Percentiles rank a stretch among this genome's conserved stretches.
These are phyloP conservation scores for Bostrychus sinensis DNA, from an alignment of 2,113 vertebrate species.

Conservation along the genomic window DNA sequence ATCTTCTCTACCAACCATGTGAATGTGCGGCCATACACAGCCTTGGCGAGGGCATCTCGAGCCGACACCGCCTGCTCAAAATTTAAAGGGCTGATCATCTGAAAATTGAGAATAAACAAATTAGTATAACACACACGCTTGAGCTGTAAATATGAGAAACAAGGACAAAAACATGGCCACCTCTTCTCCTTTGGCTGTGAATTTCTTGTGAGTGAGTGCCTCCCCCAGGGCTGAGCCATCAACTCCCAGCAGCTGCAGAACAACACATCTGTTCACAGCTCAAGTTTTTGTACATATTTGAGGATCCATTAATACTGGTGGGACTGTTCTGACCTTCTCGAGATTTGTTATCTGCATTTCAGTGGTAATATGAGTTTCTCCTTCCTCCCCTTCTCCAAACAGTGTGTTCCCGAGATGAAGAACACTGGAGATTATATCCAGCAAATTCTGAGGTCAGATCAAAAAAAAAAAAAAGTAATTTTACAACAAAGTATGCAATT, in stretches of 20 bases:
- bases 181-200: conserved; percentile 97
- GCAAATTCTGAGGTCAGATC: conserved; percentile 82
- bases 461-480: conserved; percentile 14
- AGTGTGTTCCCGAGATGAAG: conserved; percentile 94
- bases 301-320: conserved; percentile 11
- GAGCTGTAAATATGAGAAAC: background rate
- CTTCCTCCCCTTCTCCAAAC: conserved; percentile 90
- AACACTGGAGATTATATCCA: conserved; percentile 90
- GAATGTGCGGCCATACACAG: conserved; percentile 92
- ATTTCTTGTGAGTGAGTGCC: conserved; percentile 93
- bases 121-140: background rate
- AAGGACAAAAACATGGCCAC: conserved; percentile 66
- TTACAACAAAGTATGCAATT: background rate
- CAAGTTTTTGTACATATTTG: conserved; percentile 20
- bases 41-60: conserved; percentile 90
- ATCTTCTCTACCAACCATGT: conserved; percentile 95
- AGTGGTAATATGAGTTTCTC: conserved; percentile 87
- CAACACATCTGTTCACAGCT: conserved; percentile 48
- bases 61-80: conserved; percentile 92
- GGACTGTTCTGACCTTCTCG: conserved; percentile 81
- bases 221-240: conserved; percentile 83
- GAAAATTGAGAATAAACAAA: conserved; percentile 25
- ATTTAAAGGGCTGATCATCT: conserved; percentile 93
- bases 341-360: conserved; percentile 88
- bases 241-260: conserved; percentile 88